phyloP scores from a whole-genome alignment of 2,888 invertebrate species.

The Pandemis heparana region DNA sequence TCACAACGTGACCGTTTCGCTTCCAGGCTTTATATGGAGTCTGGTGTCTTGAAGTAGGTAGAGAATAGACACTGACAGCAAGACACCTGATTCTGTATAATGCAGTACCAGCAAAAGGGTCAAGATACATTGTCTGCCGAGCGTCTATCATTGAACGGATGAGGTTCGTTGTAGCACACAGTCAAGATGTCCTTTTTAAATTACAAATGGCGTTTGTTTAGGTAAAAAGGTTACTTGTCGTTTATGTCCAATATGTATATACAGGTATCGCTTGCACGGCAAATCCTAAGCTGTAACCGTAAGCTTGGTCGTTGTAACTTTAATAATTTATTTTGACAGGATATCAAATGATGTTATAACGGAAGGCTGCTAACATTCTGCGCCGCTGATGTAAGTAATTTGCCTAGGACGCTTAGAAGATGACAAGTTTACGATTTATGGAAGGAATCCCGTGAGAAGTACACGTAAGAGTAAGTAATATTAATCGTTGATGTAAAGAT shows the following conservation, averaged over 20 bases:
- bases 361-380: not conserved
- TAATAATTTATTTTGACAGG: slow-evolving; percentile 5
- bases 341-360: slow-evolving; percentile 5
- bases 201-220: slow-evolving; percentile 22
- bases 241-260: not conserved
- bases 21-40: too few species aligned
- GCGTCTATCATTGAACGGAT: too few species aligned
- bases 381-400: not conserved
- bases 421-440: not conserved
- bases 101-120: too few species aligned
- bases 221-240: not conserved
- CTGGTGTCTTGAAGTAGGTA: too few species aligned
- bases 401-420: not conserved
- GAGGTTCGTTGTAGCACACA: too few species aligned
- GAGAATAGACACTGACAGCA: too few species aligned
- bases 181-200: not conserved
- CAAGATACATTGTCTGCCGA: too few species aligned
- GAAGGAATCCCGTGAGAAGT: not conserved
- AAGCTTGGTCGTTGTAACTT: slow-evolving; percentile 2
- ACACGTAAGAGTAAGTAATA: not conserved
- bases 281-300: not conserved
- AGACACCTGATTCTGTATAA: too few species aligned
- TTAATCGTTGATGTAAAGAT: slow-evolving; percentile 5
- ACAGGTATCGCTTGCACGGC: not conserved
- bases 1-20: too few species aligned